Conservation (phyloP, 1,140 invertebrate genomes). For the Helicoverpa armigera region DNA sequence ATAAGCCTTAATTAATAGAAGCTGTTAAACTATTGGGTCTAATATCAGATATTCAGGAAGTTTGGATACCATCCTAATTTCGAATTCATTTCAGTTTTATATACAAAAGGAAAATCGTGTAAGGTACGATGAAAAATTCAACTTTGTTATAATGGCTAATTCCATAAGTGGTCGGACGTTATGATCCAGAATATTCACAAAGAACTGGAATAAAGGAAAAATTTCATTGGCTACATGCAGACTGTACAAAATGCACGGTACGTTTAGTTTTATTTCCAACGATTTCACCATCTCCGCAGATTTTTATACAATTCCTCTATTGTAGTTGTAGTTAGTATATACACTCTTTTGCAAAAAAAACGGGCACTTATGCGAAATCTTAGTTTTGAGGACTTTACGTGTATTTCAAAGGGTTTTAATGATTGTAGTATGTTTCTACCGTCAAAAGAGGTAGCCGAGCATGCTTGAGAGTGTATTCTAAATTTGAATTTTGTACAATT, state of each 20-base stretch:
- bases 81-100: too few species aligned
- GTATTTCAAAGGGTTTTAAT: too few species aligned
- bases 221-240: neutral
- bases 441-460: too few species aligned
- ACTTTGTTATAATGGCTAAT: constrained; percentile 14
- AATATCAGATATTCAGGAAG: neutral
- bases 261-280: constrained; percentile 31
- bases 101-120: neutral
- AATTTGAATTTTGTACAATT: too few species aligned
- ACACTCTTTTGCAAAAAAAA: too few species aligned
- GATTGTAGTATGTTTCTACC: too few species aligned
- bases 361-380: too few species aligned
- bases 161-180: constrained; percentile 19
- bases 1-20: neutral
- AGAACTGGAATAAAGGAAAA: constrained; percentile 6
- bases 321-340: neutral
- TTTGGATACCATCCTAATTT: neutral
- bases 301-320: constrained; percentile 26
- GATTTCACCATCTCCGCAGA: constrained; percentile 15
- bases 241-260: constrained; percentile 24
- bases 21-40: too few species aligned
- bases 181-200: constrained; percentile 6
- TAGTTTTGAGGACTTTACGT: too few species aligned
- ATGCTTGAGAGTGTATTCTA: too few species aligned
- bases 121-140: constrained; percentile 9